Base-by-base conservation (phyloP, 1,140 invertebrate genomes). In the Cydia fagiglandana region DNA sequence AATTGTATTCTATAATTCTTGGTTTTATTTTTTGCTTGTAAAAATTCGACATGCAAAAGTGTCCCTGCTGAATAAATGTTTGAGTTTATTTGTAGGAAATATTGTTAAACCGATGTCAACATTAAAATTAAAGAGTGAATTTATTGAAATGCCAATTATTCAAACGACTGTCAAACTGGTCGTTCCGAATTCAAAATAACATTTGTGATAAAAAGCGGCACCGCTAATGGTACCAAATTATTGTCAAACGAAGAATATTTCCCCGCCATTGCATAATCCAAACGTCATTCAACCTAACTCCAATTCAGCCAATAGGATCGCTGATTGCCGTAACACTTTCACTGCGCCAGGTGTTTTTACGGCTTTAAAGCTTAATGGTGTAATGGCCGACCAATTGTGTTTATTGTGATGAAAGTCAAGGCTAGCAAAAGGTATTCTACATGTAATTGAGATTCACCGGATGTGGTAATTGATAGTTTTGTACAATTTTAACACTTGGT, bases 351-450 rank as follows among this genome's bases (percentile, higher is more conserved):
- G 66, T 70, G 66, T 38, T 38, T 66, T 66, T 70, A 70, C 17
- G 66, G 66, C 34, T 61, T 61, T n/a, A 17, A 38, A 45, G 15
- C 34, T 70, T 70, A 70, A 70, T 70, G 66, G 45, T 38, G 66
- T 70, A 70, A 70, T 70, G 12, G 64, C 28, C 64, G 66, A 61
- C n/a, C 34, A 38, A 70, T 70, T 70, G 66, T 70, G 17, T 24
- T 70, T 17, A 70, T 70, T 70, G 66, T 70, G 17, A 61, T 70
- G 66, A 70, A 70, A 70, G 66, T 70, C 66, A 70, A 70, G 66
- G 66, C 34, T 70, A 66, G 24, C 64, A 17, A 66, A 66, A 66
- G 64, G 64, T 66, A 30, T 66, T 66, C 0, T 34, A 66, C 30
- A 17, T 70, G 34, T 70, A 70, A 70, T 70, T 70, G 66, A 5